A percentile compares a stretch with the other conserved stretches of the same genome.
Evolutionary conservation across 1,140 invertebrate genomes (phyloP).

Genomic region (Helicoverpa zea): DNA sequence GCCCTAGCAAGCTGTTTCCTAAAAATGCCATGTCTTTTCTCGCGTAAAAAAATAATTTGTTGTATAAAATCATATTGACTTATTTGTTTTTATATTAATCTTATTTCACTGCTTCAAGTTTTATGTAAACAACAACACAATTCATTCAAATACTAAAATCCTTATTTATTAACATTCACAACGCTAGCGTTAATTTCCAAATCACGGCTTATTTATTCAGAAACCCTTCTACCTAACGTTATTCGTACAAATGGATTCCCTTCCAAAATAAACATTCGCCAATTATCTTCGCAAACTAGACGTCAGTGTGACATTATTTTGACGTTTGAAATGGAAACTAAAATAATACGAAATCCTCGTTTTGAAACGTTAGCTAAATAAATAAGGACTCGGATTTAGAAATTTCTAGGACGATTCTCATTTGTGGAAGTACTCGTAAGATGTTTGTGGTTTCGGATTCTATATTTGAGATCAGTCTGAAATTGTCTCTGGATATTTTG

Average conservation of each 20-base stretch:
- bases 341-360: constrained; percentile 20
- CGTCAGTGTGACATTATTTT: constrained; percentile 50
- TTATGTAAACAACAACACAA: neutral
- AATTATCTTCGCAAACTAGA: constrained; percentile 51
- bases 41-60: no score
- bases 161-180: neutral
- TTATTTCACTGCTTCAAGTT: no score
- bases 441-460: constrained; percentile 16
- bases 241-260: constrained; percentile 32
- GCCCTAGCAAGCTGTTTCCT: no score
- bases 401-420: constrained; percentile 20
- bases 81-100: no score
- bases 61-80: no score
- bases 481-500: constrained; percentile 3
- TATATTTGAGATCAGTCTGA: constrained; percentile 31
- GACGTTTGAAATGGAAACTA: constrained; percentile 41
- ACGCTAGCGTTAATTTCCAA: constrained; percentile 26
- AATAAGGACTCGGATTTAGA: constrained; percentile 27
- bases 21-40: no score
- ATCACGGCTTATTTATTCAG: constrained; percentile 35
- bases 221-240: constrained; percentile 28
- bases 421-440: neutral
- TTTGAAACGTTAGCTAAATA: constrained; percentile 14
- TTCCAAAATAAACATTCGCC: constrained; percentile 51
- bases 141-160: neutral